Conservation (phyloP, 53 echinoderm and acorn worm genomes). For the Henricia sp. region DNA sequence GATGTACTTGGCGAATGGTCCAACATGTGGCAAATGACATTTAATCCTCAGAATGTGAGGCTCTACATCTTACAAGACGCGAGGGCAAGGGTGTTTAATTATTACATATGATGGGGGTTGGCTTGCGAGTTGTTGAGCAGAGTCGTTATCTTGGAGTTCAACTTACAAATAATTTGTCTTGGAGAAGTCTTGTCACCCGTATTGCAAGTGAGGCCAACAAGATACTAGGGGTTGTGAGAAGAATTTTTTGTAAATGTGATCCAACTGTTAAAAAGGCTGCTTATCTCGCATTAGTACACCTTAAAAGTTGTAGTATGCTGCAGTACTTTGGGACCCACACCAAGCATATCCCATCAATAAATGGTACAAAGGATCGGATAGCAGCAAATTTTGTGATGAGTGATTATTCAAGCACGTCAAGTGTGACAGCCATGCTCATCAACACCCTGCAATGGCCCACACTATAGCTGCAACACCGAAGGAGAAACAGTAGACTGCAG, state of each 20-base stretch:
- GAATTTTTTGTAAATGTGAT: too few species aligned
- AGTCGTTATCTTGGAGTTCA: too few species aligned
- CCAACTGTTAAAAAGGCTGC: conserved; percentile 22
- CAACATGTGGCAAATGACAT: too few species aligned
- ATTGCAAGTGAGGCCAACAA: conserved; percentile 1
- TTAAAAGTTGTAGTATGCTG: conserved; percentile 44
- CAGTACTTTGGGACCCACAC: conserved; percentile 24
- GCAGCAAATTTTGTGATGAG: conserved; percentile 42
- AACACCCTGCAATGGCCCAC: conserved; percentile 28
- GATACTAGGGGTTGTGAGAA: too few species aligned
- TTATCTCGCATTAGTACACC: conserved; percentile 26
- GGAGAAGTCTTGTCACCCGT: too few species aligned
- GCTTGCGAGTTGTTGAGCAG: too few species aligned
- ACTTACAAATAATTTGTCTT: too few species aligned
- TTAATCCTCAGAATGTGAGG: too few species aligned
- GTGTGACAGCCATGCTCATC: conserved; percentile 11
- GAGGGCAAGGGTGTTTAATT: too few species aligned
- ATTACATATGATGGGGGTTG: too few species aligned
- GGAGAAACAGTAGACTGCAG: conserved; percentile 9
- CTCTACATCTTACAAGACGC: too few species aligned
- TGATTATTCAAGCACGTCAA: conserved; percentile 17
- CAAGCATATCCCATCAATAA: conserved; percentile 2
- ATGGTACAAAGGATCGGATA: background rate
- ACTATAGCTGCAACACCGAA: conserved; percentile 10
- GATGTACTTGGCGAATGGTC: too few species aligned